phyloP scores from a whole-genome alignment of 2,113 vertebrate genomes.

The Corythornis madagascariensis region DNA sequence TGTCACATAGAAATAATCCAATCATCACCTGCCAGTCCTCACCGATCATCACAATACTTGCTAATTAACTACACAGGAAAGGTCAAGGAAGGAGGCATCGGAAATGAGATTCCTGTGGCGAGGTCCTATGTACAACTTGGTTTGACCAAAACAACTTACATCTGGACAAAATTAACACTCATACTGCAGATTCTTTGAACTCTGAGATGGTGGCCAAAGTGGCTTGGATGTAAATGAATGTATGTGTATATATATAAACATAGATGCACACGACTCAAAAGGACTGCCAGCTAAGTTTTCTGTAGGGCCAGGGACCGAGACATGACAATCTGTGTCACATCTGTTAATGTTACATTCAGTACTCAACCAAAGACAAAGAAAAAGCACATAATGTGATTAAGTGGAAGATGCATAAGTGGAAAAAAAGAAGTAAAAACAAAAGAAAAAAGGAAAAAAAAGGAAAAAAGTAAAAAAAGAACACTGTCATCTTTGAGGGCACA shows the following conservation, averaged over 20 bases:
- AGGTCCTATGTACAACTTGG: neutral
- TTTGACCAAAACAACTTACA: constrained; percentile 52
- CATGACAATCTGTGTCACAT: neutral
- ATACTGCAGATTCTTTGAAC: constrained; percentile 33
- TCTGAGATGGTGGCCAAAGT: constrained; percentile 12
- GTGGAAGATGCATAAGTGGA: neutral
- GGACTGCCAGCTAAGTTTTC: neutral
- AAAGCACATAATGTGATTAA: neutral
- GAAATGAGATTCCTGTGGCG: constrained; percentile 55
- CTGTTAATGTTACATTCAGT: neutral
- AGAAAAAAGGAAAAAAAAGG: neutral
- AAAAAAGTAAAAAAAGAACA: neutral
- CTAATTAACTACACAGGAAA: constrained; percentile 43
- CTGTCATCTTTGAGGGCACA: neutral
- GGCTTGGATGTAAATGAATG: constrained; percentile 5
- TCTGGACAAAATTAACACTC: constrained; percentile 58
- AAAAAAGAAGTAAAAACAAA: neutral
- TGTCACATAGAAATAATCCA: neutral
- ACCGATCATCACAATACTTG: neutral
- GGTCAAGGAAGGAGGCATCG: constrained; percentile 22
- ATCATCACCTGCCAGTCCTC: neutral
- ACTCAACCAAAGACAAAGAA: neutral
- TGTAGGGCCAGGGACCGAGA: neutral
- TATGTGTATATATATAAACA: constrained; percentile 17
- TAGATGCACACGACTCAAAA: neutral